A percentile compares a stretch with the other conserved stretches of the same genome.
phyloP scores from a whole-genome alignment of 64 coral and sea anemone species.

The Pachyseris speciosa region DNA sequence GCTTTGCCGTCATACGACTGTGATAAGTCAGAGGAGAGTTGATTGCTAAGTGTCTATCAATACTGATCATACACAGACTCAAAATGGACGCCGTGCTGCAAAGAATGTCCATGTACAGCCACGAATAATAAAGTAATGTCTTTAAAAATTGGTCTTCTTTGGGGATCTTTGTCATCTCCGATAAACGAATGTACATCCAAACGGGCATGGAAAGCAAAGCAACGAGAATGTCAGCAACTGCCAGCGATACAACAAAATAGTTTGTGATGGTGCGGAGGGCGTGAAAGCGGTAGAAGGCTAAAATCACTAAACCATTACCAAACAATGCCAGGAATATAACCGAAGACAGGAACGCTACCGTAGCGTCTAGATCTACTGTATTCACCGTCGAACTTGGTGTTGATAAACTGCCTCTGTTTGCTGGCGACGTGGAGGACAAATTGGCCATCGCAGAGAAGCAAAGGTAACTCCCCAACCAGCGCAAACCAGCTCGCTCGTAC shows the following conservation, averaged over 20 bases:
- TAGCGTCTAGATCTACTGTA: not conserved
- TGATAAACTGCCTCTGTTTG: not conserved
- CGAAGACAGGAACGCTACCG: slow-evolving; percentile 21
- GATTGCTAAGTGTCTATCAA: slow-evolving; percentile 85
- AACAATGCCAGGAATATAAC: slow-evolving; percentile 69
- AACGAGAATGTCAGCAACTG: slow-evolving; percentile 77
- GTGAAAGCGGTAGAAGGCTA: slow-evolving; percentile 67
- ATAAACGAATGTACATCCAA: slow-evolving; percentile 71
- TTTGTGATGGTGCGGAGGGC: slow-evolving; percentile 73
- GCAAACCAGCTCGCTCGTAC: not conserved
- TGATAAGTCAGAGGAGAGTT: slow-evolving; percentile 80
- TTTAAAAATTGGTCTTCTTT: not conserved
- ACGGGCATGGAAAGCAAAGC: slow-evolving; percentile 71
- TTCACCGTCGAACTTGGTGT: not conserved
- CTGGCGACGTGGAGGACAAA: not conserved
- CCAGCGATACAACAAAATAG: slow-evolving; percentile 82
- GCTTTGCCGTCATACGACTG: slow-evolving; percentile 58
- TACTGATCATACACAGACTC: slow-evolving; percentile 80
- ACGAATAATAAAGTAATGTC: slow-evolving; percentile 69
- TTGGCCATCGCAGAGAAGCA: not conserved
- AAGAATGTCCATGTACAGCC: slow-evolving; percentile 80
- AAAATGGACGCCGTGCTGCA: slow-evolving; percentile 88
- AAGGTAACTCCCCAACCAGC: too few species aligned
- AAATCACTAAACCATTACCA: slow-evolving; percentile 78
- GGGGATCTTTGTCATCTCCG: slow-evolving; percentile 11